Base-by-base conservation (phyloP, 2,113 vertebrate genomes). In the Neomonachus schauinslandi region DNA sequence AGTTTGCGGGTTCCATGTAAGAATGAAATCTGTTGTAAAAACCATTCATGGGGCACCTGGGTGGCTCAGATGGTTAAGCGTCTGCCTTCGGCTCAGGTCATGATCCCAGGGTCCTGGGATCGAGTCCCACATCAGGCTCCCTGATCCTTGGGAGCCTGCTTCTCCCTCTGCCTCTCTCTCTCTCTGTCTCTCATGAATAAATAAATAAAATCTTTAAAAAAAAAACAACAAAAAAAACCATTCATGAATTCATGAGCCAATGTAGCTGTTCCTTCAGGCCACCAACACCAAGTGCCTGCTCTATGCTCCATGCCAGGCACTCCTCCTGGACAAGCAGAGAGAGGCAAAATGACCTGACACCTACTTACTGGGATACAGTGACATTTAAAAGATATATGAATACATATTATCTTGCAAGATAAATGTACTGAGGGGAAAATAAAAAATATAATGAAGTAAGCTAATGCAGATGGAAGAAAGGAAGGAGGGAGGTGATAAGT, bases 1-100 rank as follows among this genome's bases (percentile, higher is more conserved):
- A 53, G 49, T 46, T 49, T 8, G 11, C 90, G 57, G 51, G 46
- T 69, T 89, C 95, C 92, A 53, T 72, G 74, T 89, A 80, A 92
- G 95, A 80, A 95, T 72, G 46, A 89, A 87, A 90, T n/a, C 95
- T 24, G 26, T 53, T 39, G 51, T 65, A 59, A 95, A 89, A 55
- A 89, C 16, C 28, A 42, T 71, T 94, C 51, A 49, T 61, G 51
- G 39, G 39, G 39, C 39, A 39, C 39, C 39, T 39, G 39, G 39
- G 39, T 39, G 39, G 39, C 39, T 39, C 39, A 39, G 39, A 39
- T 39, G 39, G 39, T 39, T 39, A 39, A 39, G 39, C 39, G 3
- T 39, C 39, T 39, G 39, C 39, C 39, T 39, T 39, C 39, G 39
- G 39, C 39, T 39, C 39, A 39, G 39, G 39, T 39, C 39, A 39